Evolutionary conservation across 2,113 vertebrate species (phyloP), one percentile per base, ranked within the genome.

Genomic region (Peromyscus leucopus): DNA sequence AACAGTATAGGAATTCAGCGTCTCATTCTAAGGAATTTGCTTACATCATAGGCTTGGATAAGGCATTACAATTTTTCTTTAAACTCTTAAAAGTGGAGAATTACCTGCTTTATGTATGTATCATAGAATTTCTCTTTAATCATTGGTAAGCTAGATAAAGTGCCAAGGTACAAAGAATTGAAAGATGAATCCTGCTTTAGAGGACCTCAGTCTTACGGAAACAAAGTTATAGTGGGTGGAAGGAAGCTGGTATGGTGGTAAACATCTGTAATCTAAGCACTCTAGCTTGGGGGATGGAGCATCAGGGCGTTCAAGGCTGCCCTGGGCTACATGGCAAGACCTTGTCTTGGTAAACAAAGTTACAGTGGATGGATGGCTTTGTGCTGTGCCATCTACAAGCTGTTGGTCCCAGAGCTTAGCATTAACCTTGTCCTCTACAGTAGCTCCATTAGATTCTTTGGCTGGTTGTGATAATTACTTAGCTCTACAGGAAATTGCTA

Each of bases 1-100:
- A 92, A 91, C 92, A 93, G 95, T 46, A 72, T 95, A 96, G 98
- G 79, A 95, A 74, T 88, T 96, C 74, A 98, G 96, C 9, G 63
- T 90, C 82, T 97, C 78, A 89, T 98, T 97, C 71, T 15, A 90
- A 80, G 97, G 93, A 82, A 90, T 97, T 71, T 57, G n/a, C 72
- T 95, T 97, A 96, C 80, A 90, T 96, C 78, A 4, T 92, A 91
- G 80, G 92, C 24, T 87, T 95, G 79, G 74, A 17, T 78, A 59
- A 98, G 78, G 75, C 67, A 48, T 83, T 71, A 26, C 8, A 97
- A 55, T 22, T 89, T 89, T 89, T 95, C 83, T 89, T 89, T 80
- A 72, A 57, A 69, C 85, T 92, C 46, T 31, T n/a, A 10, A 87
- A 89, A 91, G 67, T 90, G 0, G 88, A 76, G n/a, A 93, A 90